These are phyloP conservation scores for Diarsia mendica DNA, from an alignment of 2,888 invertebrate species.

Conservation along the genomic window DNA sequence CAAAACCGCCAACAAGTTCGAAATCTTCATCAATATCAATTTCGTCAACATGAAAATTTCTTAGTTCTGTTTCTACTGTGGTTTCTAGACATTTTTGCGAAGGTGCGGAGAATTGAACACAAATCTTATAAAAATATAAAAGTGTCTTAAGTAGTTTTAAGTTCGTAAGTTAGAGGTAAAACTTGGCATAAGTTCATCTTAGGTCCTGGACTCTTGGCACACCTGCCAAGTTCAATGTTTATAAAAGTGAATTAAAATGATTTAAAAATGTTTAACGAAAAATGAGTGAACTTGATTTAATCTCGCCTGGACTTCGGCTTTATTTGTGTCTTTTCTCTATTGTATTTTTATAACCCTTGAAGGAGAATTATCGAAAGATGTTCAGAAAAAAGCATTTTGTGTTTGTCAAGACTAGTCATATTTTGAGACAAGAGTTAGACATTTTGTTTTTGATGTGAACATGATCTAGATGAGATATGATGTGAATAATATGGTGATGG, in stretches of 20 bases:
- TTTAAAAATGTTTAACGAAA: conserved; percentile 25
- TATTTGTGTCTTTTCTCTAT: not conserved
- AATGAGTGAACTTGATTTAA: not conserved
- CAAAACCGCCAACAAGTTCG: too few species aligned
- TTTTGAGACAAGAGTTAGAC: not conserved
- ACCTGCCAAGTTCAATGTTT: conserved; percentile 29
- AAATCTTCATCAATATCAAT: not conserved
- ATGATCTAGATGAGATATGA: not conserved
- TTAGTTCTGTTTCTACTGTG: too few species aligned
- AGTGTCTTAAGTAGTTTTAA: conserved; percentile 11
- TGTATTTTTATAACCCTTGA: not conserved
- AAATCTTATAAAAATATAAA: conserved; percentile 11
- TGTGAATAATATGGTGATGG: not conserved
- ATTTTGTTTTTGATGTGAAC: not conserved
- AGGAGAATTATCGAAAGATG: not conserved
- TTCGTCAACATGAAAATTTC: not conserved
- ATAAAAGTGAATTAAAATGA: conserved; percentile 35
- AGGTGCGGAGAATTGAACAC: conserved; percentile 4
- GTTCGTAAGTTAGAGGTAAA: conserved; percentile 16
- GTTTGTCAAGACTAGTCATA: not conserved
- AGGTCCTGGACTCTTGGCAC: conserved; percentile 35
- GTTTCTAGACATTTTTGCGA: conserved; percentile 15
- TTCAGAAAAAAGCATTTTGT: not conserved
- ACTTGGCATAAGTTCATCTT: conserved; percentile 32
- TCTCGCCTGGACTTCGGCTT: not conserved